These are phyloP conservation scores for Heliconius charithonia DNA, from an alignment of 2,888 invertebrate species.

Conservation along the genomic window DNA sequence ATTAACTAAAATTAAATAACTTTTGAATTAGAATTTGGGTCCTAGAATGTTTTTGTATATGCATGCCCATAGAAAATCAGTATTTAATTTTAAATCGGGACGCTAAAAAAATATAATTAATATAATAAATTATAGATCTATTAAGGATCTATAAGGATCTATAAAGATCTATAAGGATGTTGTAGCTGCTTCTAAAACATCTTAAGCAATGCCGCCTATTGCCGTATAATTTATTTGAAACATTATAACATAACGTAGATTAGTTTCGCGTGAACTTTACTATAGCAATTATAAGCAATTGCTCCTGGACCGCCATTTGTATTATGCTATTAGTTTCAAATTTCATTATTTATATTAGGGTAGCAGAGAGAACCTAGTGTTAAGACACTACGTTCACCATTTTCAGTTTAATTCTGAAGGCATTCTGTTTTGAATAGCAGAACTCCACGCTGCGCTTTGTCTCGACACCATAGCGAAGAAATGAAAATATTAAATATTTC, in stretches of 20 bases:
- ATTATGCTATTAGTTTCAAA: conserved; percentile 30
- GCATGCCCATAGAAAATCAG: too few relatives aligned
- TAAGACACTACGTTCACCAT: too few relatives aligned
- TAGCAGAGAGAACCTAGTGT: not conserved
- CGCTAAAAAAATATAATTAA: not conserved
- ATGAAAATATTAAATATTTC: too few relatives aligned
- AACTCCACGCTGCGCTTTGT: too few relatives aligned
- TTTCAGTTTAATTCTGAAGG: too few relatives aligned
- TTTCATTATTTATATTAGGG: conserved; percentile 9
- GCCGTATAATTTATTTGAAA: conserved; percentile 65
- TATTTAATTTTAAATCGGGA: too few relatives aligned
- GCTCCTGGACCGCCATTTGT: conserved; percentile 58
- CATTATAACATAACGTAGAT: conserved; percentile 67
- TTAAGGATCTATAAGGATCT: not conserved
- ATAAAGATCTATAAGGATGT: not conserved
- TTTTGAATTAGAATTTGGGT: too few relatives aligned
- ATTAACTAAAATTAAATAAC: too few relatives aligned
- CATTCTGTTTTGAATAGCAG: too few relatives aligned
- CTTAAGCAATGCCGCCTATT: conserved; percentile 55
- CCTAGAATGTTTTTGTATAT: too few relatives aligned
- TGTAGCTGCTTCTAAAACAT: not conserved
- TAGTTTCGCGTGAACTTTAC: conserved; percentile 67
- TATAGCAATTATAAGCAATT: conserved; percentile 59
- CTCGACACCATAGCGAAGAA: too few relatives aligned
- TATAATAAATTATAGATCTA: not conserved